These are phyloP conservation scores for Anseranas semipalmata DNA, from an alignment of 2,113 vertebrate species.

Conservation along the genomic window DNA sequence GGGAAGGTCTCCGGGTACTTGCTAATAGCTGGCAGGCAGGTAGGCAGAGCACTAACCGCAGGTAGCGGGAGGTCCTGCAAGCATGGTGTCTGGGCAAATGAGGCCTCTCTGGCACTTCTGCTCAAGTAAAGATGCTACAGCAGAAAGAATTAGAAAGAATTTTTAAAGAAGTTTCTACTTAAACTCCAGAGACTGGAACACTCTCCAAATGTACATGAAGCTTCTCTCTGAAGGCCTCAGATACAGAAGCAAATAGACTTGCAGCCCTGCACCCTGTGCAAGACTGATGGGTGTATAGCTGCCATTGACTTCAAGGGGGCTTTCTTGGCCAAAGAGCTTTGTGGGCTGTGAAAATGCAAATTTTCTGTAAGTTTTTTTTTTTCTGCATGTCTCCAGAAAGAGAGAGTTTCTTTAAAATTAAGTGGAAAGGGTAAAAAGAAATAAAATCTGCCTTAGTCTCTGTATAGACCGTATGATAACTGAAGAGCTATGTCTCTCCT, in stretches of 20 bases:
- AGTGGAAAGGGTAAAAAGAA: not conserved
- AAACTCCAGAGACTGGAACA: not conserved
- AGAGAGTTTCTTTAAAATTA: not conserved
- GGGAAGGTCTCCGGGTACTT: not conserved
- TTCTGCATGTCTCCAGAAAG: not conserved
- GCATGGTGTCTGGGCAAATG: fast-evolving
- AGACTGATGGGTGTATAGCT: not conserved
- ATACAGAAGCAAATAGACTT: not conserved
- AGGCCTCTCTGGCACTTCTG: fast-evolving
- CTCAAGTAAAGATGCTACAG: not conserved
- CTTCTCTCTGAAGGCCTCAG: not conserved
- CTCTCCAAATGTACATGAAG: not conserved
- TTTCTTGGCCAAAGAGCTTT: not conserved
- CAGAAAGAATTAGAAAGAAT: not conserved
- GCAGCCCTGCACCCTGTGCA: not conserved
- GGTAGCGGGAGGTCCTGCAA: not conserved
- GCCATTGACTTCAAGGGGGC: not conserved
- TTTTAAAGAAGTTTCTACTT: not conserved
- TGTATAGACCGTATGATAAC: not conserved
- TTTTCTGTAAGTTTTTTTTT: not conserved
- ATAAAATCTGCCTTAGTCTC: not conserved
- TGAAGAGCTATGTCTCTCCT: not conserved
- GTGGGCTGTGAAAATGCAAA: not conserved
- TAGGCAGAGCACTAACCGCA: fast-evolving
- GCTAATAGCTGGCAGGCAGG: not conserved